Percentiles rank a stretch among this genome's conserved stretches.
Conservation (phyloP, 2,797 vertebrate species). For the Myotis planiceps region DNA sequence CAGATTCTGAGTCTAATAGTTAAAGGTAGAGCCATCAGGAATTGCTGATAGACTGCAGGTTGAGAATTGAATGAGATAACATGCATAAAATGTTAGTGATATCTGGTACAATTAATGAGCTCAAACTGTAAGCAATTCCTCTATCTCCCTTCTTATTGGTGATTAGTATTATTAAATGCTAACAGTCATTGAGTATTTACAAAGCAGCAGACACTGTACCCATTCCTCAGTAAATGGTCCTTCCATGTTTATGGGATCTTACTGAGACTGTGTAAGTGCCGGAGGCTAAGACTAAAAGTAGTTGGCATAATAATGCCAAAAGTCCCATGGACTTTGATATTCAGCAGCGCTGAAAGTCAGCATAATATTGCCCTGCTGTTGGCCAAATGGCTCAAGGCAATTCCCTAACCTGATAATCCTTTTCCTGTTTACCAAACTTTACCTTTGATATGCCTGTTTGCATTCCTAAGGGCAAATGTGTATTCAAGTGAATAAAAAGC, state of each 20-base stretch:
- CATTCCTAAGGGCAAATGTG: no score
- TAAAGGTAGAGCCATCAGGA: not conserved
- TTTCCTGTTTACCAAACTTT: no score
- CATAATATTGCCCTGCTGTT: no score
- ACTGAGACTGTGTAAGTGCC: not conserved
- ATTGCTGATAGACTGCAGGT: not conserved
- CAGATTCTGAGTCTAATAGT: not conserved
- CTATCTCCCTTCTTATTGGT: not conserved
- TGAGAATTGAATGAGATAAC: not conserved
- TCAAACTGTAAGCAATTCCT: not conserved
- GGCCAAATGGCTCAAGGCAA: no score
- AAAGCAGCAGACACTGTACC: not conserved
- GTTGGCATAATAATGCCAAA: no score
- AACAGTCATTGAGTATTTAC: not conserved
- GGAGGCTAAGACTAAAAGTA: no score
- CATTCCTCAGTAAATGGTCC: not conserved
- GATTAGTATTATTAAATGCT: not conserved
- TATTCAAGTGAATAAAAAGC: no score
- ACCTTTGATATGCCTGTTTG: no score
- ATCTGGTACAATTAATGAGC: not conserved
- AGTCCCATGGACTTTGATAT: no score
- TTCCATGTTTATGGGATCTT: not conserved
- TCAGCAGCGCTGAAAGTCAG: no score
- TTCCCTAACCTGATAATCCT: no score
- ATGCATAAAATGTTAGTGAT: not conserved